Percentiles rank a stretch among this genome's conserved stretches.
Evolutionary conservation across 2,797 vertebrate species (phyloP).

Genomic region (Picus viridis): DNA sequence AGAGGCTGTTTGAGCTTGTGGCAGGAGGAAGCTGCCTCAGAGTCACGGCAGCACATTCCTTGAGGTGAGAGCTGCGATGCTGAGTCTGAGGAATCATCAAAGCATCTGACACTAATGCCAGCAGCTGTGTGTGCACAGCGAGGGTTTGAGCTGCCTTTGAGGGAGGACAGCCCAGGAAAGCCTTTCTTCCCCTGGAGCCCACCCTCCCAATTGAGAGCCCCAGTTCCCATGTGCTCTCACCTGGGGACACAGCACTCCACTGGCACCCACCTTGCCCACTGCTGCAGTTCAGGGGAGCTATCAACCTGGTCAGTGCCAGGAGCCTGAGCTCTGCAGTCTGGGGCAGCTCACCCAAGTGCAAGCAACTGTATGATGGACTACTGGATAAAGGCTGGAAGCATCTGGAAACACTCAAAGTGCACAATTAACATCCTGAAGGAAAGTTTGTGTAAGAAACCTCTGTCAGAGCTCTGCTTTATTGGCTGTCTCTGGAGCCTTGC

Average conservation of each 20-base stretch:
- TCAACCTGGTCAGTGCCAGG: background rate
- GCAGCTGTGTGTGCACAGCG: fast-evolving
- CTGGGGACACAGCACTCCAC: background rate
- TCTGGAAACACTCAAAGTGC: slow-evolving; percentile 44
- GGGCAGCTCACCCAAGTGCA: background rate
- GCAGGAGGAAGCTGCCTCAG: background rate
- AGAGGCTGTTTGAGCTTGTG: background rate
- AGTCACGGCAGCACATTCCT: background rate
- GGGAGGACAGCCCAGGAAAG: background rate
- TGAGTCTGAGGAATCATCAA: background rate
- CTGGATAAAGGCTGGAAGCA: slow-evolving; percentile 14
- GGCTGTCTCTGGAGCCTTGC: slow-evolving; percentile 1
- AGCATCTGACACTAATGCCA: background rate
- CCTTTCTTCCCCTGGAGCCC: background rate
- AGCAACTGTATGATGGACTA: background rate
- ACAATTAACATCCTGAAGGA: slow-evolving; percentile 30
- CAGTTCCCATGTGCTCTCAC: background rate
- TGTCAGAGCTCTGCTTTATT: background rate
- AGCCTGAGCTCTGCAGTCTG: background rate
- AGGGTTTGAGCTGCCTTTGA: background rate
- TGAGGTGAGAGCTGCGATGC: background rate
- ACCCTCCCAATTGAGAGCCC: background rate
- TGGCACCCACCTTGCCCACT: background rate
- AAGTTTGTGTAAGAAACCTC: slow-evolving; percentile 15
- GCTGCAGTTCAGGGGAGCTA: background rate